phyloP scores from a whole-genome alignment of 2,888 invertebrate genomes.

The Oxystoma pomonae region DNA sequence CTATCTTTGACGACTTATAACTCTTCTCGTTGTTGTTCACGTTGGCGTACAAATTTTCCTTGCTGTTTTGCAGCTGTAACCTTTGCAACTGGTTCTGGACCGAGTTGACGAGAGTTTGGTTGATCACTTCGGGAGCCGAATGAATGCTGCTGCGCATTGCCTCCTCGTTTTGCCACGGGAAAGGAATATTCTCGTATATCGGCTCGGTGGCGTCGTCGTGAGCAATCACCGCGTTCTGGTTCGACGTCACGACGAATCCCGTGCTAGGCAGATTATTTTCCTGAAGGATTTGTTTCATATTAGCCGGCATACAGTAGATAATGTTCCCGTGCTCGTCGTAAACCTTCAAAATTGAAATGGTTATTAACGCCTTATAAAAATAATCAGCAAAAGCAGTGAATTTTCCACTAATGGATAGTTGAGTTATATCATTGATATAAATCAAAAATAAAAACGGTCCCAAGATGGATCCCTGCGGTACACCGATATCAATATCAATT shows the following conservation, averaged over 20 bases:
- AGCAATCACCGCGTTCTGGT: conserved; percentile 44
- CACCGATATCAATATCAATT: too few species aligned
- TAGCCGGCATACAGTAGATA: conserved; percentile 59
- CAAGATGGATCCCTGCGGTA: too few species aligned
- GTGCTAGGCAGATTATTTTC: conserved; percentile 46
- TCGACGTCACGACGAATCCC: conserved; percentile 51
- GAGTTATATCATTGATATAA: too few species aligned
- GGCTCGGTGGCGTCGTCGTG: conserved; percentile 60
- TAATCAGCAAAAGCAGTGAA: too few species aligned
- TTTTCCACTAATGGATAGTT: too few species aligned
- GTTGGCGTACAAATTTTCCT: conserved; percentile 45
- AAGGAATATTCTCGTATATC: conserved; percentile 77
- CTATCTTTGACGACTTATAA: conserved; percentile 26
- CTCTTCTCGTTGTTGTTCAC: conserved; percentile 30
- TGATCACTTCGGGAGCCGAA: conserved; percentile 59
- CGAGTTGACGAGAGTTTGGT: conserved; percentile 39
- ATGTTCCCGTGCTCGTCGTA: conserved; percentile 61
- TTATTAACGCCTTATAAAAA: too few species aligned
- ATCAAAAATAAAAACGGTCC: too few species aligned
- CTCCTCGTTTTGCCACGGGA: conserved; percentile 56
- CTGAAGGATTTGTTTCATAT: conserved; percentile 47
- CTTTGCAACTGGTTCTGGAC: conserved; percentile 37
- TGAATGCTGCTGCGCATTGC: conserved; percentile 57
- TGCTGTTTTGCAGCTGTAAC: conserved; percentile 31
- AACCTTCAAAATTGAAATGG: too few species aligned